Conservation (phyloP, 2,797 vertebrate species). For the Microctenopoma steveboyesi region DNA sequence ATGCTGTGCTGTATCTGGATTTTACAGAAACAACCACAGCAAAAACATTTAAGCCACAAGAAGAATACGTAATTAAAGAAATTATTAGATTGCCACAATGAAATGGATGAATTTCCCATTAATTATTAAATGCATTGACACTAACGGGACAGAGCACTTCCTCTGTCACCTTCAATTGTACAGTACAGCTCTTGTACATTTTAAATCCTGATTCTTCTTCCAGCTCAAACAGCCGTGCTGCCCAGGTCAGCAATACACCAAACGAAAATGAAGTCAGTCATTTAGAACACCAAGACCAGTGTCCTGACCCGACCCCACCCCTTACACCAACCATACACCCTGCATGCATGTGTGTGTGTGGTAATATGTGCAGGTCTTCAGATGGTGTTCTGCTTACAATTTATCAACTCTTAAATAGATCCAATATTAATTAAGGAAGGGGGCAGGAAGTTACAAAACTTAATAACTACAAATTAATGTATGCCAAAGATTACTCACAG, state of each 20-base stretch:
- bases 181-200: constrained; percentile 45
- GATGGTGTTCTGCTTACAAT: constrained; percentile 23
- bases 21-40: constrained; percentile 1
- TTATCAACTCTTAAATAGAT: constrained; percentile 50
- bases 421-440: constrained; percentile 35
- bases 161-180: constrained; percentile 17
- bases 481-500: not conserved
- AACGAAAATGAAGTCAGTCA: constrained; percentile 81
- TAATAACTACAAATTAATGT: constrained; percentile 35
- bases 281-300: constrained; percentile 76
- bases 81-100: not conserved
- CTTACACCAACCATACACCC: constrained; percentile 45
- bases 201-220: constrained; percentile 11
- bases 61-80: not conserved
- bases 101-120: not conserved
- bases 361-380: constrained; percentile 31
- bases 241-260: constrained; percentile 57
- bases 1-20: not conserved
- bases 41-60: not conserved
- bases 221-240: constrained; percentile 49
- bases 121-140: constrained; percentile 1
- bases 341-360: constrained; percentile 13
- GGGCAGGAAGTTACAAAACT: constrained; percentile 47
- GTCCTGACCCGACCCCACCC: constrained; percentile 60
- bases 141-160: constrained; percentile 2